phyloP scores from a whole-genome alignment of 2,888 invertebrate genomes.

The Drosophila pullipes region DNA sequence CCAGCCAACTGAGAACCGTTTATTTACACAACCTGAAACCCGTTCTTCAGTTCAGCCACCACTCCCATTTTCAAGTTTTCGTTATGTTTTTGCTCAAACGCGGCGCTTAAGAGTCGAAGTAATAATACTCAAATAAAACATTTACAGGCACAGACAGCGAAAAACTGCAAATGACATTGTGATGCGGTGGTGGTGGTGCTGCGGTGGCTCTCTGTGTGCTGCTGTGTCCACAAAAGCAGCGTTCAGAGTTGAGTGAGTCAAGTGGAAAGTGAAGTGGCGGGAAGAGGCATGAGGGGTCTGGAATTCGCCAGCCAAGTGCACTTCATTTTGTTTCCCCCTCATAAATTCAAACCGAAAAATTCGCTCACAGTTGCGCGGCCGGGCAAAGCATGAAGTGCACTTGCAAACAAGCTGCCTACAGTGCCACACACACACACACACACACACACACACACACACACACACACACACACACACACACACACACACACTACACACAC shows the following conservation, averaged over 20 bases:
- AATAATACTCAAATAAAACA: slow-evolving; percentile 79
- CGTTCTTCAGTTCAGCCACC: neutral
- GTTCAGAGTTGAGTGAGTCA: slow-evolving; percentile 71
- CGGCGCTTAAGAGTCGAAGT: slow-evolving; percentile 72
- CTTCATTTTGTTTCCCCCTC: slow-evolving; percentile 70
- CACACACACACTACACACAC: slow-evolving; percentile 13
- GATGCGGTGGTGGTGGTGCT: slow-evolving; percentile 16
- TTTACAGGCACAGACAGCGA: slow-evolving; percentile 75
- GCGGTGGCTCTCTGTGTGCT: slow-evolving; percentile 4
- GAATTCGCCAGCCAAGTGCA: slow-evolving; percentile 63
- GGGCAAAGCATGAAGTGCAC: slow-evolving; percentile 53
- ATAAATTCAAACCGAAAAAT: slow-evolving; percentile 77
- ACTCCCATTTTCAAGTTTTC: neutral
- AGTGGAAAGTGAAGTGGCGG: slow-evolving; percentile 68
- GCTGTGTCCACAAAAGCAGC: slow-evolving; percentile 59
- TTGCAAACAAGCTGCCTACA: slow-evolving; percentile 70
- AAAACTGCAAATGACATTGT: slow-evolving; percentile 76
- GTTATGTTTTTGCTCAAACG: slow-evolving; percentile 38
- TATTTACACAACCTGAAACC: slow-evolving; percentile 39
- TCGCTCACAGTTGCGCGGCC: slow-evolving; percentile 48
- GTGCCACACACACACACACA: slow-evolving; percentile 16
- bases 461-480: slow-evolving; percentile 6
- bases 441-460: slow-evolving; percentile 17
- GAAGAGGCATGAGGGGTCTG: neutral
- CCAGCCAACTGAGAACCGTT: slow-evolving; percentile 16